Conservation (phyloP, 1,140 invertebrate genomes). For the Ooceraea biroi region DNA sequence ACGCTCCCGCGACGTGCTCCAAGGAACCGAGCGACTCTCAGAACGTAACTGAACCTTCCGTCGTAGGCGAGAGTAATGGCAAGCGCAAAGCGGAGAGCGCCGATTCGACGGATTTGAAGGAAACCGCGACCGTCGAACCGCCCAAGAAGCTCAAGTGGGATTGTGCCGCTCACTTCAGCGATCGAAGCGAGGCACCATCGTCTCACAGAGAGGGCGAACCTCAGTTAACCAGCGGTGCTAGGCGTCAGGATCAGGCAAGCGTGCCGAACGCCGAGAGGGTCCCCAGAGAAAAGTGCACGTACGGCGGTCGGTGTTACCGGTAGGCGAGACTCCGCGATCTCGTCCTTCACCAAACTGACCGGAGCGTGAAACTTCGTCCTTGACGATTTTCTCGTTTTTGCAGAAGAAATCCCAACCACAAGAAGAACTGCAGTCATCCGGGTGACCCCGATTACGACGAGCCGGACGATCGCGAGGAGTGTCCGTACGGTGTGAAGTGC, state of each 20-base stretch:
- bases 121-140: conserved; percentile 1
- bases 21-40: neutral
- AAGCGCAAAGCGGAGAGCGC: conserved; percentile 1
- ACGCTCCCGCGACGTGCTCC: neutral
- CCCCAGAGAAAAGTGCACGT: conserved; percentile 80
- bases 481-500: conserved; percentile 86
- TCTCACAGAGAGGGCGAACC: conserved; percentile 21
- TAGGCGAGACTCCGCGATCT: conserved; percentile 53
- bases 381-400: conserved; percentile 26
- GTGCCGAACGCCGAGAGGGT: neutral
- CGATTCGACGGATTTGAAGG: neutral
- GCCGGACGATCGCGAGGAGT: conserved; percentile 85
- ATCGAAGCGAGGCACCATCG: conserved; percentile 44
- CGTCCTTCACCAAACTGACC: conserved; percentile 1
- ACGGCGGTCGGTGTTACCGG: conserved; percentile 83
- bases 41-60: neutral
- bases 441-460: conserved; percentile 86
- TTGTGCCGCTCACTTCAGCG: conserved; percentile 54
- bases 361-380: neutral
- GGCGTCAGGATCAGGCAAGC: neutral
- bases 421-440: conserved; percentile 83
- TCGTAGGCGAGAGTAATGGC: neutral
- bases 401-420: conserved; percentile 85
- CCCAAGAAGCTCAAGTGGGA: conserved; percentile 71
- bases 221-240: neutral